Evolutionary conservation across 2,797 vertebrate genomes (phyloP).

Genomic region (Hyperoplus lanceolatus): DNA sequence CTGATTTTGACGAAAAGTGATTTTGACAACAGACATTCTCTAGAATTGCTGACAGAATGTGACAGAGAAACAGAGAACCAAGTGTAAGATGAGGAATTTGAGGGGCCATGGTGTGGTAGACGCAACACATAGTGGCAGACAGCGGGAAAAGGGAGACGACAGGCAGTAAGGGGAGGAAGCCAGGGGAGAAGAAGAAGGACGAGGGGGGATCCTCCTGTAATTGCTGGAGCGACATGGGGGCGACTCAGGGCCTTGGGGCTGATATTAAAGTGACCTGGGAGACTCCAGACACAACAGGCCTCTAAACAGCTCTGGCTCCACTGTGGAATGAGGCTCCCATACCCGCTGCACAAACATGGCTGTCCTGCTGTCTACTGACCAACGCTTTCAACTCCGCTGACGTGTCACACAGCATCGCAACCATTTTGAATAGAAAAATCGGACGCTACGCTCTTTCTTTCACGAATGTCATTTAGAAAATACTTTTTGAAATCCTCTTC

Average conservation of each 20-base stretch:
- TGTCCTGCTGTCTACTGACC: conserved; percentile 16
- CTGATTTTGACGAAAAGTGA: too few relatives aligned
- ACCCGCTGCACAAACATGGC: conserved; percentile 42
- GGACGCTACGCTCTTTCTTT: not conserved
- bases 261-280: conserved; percentile 81
- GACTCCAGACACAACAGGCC: conserved; percentile 79
- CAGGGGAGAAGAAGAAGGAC: conserved; percentile 36
- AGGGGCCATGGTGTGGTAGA: conserved; percentile 33
- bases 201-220: conserved; percentile 67
- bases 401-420: conserved; percentile 1
- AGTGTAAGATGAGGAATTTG: conserved; percentile 35
- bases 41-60: conserved; percentile 2
- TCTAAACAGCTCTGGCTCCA: conserved; percentile 81
- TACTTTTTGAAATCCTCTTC: not conserved
- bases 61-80: conserved; percentile 8
- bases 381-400: not conserved
- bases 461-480: not conserved
- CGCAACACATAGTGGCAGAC: conserved; percentile 55
- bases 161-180: conserved; percentile 38
- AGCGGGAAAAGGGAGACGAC: conserved; percentile 43
- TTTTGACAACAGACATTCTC: too few relatives aligned
- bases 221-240: conserved; percentile 74
- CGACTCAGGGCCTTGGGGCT: conserved; percentile 71
- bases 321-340: conserved; percentile 79
- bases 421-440: too few relatives aligned